Conservation (phyloP, 2,888 invertebrate genomes). For the Gymnoscelis rufifasciata region DNA sequence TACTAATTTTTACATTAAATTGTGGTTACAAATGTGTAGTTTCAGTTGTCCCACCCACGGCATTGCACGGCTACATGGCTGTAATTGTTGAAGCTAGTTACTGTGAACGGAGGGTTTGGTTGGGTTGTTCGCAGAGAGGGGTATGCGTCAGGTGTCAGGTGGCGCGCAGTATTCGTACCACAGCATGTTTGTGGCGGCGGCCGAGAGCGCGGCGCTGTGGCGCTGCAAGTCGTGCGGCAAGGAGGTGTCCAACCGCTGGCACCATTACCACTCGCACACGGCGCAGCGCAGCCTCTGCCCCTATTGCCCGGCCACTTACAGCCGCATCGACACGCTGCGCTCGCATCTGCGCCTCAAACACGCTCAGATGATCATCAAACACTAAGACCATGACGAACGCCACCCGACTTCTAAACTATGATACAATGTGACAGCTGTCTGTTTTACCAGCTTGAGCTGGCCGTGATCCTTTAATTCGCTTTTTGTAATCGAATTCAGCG, state of each 20-base stretch:
- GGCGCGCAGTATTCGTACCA: constrained; percentile 83
- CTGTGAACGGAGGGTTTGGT: constrained; percentile 7
- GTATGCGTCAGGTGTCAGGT: constrained; percentile 18
- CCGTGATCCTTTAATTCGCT: too few relatives aligned
- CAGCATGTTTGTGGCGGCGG: constrained; percentile 88
- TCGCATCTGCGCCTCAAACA: constrained; percentile 90
- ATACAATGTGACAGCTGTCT: too few relatives aligned
- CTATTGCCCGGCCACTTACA: constrained; percentile 91
- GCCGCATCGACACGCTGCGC: constrained; percentile 91
- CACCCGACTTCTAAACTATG: constrained; percentile 6
- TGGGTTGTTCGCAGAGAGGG: constrained; percentile 22
- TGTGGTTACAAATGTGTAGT: constrained; percentile 82
- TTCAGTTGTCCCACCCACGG: constrained; percentile 67
- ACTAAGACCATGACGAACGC: constrained; percentile 36
- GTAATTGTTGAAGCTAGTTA: constrained; percentile 9
- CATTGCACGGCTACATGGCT: constrained; percentile 21
- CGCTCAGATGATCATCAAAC: constrained; percentile 71
- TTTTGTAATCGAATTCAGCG: too few relatives aligned
- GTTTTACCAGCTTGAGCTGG: too few relatives aligned
- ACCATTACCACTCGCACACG: constrained; percentile 91
- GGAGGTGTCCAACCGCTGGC: constrained; percentile 93
- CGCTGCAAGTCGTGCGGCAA: constrained; percentile 90
- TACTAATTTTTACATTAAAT: constrained; percentile 86
- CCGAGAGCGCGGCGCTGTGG: constrained; percentile 86
- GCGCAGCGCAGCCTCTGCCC: constrained; percentile 89